Evolutionary conservation across 2,113 vertebrate genomes (phyloP), one percentile per base, ranked within the genome.

Genomic region (Myotis brandtii): DNA sequence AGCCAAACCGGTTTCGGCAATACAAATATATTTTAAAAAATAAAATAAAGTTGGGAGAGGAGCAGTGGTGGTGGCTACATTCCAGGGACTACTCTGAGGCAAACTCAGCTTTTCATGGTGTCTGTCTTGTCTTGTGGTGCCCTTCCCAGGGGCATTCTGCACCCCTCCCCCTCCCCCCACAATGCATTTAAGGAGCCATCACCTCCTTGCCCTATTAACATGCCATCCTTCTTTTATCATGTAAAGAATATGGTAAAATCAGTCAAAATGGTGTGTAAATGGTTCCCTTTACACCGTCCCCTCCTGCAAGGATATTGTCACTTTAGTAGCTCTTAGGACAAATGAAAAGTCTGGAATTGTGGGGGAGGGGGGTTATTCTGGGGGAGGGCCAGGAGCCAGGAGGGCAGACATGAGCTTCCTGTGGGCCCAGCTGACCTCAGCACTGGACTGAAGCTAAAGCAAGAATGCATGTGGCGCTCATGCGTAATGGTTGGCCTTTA

Each of bases 1-100:
- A n/a, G n/a, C n/a, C n/a, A n/a, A n/a, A n/a, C n/a, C n/a, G n/a
- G n/a, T n/a, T n/a, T n/a, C n/a, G n/a, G n/a, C 54, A 21, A 56
- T 5, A 56, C 20, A 21, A 56, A 56, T 56, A 56, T 56, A 21
- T 56, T 54, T 56, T 56, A 21, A 56, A 8, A 56, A 56, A 21
- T 56, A 56, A 56, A 56, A 56, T 70, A 70, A 93, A 91, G n/a
- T 16, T 34, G 40, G 69, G 75, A 93, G 66, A 90, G 30, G 21
- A 6, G 3, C 6, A 12, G 37, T 54, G 82, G 25, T 52, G 27
- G 21, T 9, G n/a, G 34, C 70, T 25, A 27, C 1, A 48, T 75
- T 62, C 11, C 43, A 69, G 77, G 30, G 14, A 34, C 30, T n/a
- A 32, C 46, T 17, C 3, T 2, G 21, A 85, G 59, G 75, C 37